phyloP scores from a whole-genome alignment of 2,113 vertebrate species.

The Neogobius melanostomus region DNA sequence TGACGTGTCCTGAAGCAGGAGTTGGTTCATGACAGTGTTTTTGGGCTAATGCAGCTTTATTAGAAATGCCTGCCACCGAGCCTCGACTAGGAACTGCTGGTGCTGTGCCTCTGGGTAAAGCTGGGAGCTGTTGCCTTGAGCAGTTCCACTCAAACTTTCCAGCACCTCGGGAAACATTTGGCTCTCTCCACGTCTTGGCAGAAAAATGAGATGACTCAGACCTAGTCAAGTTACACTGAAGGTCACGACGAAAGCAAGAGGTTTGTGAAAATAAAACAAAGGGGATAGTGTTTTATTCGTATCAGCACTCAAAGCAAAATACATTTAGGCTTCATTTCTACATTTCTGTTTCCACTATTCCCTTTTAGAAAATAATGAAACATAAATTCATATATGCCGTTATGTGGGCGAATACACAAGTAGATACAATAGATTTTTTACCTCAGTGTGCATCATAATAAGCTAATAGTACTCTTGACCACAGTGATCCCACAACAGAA shows the following conservation, averaged over 20 bases:
- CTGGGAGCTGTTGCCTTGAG: slow-evolving; percentile 1
- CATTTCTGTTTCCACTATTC: too few species aligned
- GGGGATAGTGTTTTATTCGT: not conserved
- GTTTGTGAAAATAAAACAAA: not conserved
- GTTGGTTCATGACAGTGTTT: not conserved
- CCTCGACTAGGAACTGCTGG: not conserved
- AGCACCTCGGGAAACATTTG: not conserved
- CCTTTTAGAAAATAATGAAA: too few species aligned
- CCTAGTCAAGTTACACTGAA: not conserved
- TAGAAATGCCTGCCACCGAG: not conserved
- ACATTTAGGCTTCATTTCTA: too few species aligned
- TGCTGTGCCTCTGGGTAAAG: not conserved
- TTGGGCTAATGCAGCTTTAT: not conserved
- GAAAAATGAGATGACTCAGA: not conserved
- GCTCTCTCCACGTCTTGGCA: not conserved
- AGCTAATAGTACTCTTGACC: slow-evolving; percentile 10
- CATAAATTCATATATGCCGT: not conserved
- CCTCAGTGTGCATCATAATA: not conserved
- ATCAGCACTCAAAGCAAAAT: not conserved
- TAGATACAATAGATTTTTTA: not conserved
- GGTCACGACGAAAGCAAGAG: not conserved
- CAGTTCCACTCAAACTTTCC: not conserved
- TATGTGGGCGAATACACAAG: not conserved
- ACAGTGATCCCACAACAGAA: slow-evolving; percentile 4
- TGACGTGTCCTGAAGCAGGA: not conserved